Percentiles rank a stretch among this genome's conserved stretches.
Evolutionary conservation across 2,797 vertebrate species (phyloP).

Genomic region (Lacerta agilis): DNA sequence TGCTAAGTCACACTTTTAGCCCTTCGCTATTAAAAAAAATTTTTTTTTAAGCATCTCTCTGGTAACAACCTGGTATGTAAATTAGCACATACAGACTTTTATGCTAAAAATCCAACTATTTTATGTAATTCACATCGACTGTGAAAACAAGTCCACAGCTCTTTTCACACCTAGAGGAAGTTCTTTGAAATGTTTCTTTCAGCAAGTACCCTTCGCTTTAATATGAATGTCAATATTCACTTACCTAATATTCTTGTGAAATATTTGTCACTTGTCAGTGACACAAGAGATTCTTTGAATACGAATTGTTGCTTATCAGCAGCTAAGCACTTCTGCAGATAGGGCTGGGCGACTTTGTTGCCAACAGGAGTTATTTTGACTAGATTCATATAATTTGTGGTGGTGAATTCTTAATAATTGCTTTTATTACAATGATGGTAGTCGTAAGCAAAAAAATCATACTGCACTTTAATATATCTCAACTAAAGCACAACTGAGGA

Average conservation of each 20-base stretch:
- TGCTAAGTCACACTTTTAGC: constrained; percentile 27
- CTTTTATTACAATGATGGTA: not conserved
- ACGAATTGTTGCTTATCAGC: constrained; percentile 14
- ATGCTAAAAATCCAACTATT: constrained; percentile 13
- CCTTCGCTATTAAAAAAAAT: constrained; percentile 26
- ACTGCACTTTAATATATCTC: not conserved
- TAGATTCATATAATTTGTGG: not conserved
- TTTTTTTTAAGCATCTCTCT: constrained; percentile 28
- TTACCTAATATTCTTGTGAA: constrained; percentile 38
- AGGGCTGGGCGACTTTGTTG: not conserved
- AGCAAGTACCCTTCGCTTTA: constrained; percentile 38
- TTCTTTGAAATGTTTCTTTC: constrained; percentile 35
- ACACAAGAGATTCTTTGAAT: constrained; percentile 37
- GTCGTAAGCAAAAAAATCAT: not conserved
- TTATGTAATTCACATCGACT: constrained; percentile 7
- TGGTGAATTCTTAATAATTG: not conserved
- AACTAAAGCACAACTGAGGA: not conserved
- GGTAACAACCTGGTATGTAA: constrained; percentile 12
- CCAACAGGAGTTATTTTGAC: not conserved
- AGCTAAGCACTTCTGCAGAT: not conserved
- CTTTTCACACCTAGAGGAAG: constrained; percentile 38
- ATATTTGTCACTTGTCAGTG: constrained; percentile 50
- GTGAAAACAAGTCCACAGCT: constrained; percentile 22
- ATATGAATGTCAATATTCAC: constrained; percentile 9
- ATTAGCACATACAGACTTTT: constrained; percentile 11